Percentiles rank a stretch among this genome's conserved stretches.
Evolutionary conservation across 1,140 invertebrate genomes (phyloP).

Genomic region (Nomia melanderi): DNA sequence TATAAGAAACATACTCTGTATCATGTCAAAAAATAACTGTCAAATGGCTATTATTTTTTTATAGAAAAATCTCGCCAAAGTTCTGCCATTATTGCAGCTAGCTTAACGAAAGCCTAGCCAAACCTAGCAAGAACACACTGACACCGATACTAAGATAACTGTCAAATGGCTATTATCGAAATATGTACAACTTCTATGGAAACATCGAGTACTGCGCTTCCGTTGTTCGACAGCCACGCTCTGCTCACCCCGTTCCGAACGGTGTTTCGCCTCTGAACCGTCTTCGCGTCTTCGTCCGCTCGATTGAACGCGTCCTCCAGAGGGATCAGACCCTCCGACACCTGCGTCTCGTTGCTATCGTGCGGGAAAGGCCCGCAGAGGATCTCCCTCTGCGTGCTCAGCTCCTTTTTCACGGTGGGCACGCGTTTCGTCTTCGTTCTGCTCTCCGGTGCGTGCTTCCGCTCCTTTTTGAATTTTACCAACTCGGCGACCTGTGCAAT

Average conservation of each 20-base stretch:
- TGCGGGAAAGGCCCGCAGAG: too few relatives aligned
- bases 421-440: conserved; percentile 70
- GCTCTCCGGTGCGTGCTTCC: conserved; percentile 8
- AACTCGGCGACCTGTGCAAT: conserved; percentile 66
- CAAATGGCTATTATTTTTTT: too few relatives aligned
- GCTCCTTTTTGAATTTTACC: conserved; percentile 64
- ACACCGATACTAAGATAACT: too few relatives aligned
- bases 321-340: conserved; percentile 56
- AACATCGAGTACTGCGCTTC: too few relatives aligned
- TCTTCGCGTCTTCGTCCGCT: conserved; percentile 57
- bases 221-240: neutral
- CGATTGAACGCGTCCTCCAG: conserved; percentile 64
- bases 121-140: too few relatives aligned
- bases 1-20: conserved; percentile 66
- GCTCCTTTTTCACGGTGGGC: conserved; percentile 77
- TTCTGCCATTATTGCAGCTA: too few relatives aligned
- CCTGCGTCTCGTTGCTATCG: conserved; percentile 68
- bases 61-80: too few relatives aligned
- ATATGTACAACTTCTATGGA: too few relatives aligned
- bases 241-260: conserved; percentile 60
- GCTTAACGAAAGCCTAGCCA: too few relatives aligned
- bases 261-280: conserved; percentile 43
- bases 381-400: conserved; percentile 75
- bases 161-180: too few relatives aligned
- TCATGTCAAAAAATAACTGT: too few relatives aligned